Percentiles rank a stretch among this genome's conserved stretches.
Evolutionary conservation across 2,113 vertebrate species (phyloP).

Genomic region (Triplophysa rosa): DNA sequence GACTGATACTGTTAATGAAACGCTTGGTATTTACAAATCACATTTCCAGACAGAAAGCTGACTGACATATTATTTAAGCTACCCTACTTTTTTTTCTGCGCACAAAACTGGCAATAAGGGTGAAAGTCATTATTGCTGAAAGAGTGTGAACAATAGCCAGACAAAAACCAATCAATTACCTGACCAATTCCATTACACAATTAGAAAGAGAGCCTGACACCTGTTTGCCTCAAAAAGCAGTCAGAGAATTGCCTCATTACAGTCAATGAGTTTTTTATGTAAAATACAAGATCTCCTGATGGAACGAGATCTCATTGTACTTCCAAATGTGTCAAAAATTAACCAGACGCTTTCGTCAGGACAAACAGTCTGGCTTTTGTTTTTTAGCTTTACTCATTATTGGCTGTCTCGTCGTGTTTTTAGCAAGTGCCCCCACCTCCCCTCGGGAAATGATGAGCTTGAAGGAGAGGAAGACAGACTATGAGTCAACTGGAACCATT

Average conservation of each 20-base stretch:
- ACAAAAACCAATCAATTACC: constrained; percentile 26
- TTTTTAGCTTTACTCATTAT: background rate
- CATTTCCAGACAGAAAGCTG: constrained; percentile 24
- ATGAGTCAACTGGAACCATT: constrained; percentile 89
- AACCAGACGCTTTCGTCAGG: background rate
- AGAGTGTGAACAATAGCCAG: background rate
- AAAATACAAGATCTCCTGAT: constrained; percentile 13
- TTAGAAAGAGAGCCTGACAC: constrained; percentile 10
- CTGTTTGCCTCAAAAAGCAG: constrained; percentile 25
- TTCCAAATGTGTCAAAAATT: background rate
- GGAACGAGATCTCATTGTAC: constrained; percentile 15
- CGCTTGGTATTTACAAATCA: background rate
- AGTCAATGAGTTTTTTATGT: constrained; percentile 21
- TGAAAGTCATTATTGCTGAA: constrained; percentile 17
- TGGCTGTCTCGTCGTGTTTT: constrained; percentile 39
- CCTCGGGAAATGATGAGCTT: constrained; percentile 96
- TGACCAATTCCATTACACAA: constrained; percentile 26
- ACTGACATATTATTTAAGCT: constrained; percentile 9
- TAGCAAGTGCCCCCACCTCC: constrained; percentile 94
- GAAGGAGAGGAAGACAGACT: constrained; percentile 96
- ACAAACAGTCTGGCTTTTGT: constrained; percentile 9
- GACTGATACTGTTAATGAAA: background rate
- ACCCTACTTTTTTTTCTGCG: background rate
- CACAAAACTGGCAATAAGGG: constrained; percentile 22
- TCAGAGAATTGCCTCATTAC: constrained; percentile 25